phyloP scores from a whole-genome alignment of 2,797 vertebrate species.

The Aulostomus chinensis region DNA sequence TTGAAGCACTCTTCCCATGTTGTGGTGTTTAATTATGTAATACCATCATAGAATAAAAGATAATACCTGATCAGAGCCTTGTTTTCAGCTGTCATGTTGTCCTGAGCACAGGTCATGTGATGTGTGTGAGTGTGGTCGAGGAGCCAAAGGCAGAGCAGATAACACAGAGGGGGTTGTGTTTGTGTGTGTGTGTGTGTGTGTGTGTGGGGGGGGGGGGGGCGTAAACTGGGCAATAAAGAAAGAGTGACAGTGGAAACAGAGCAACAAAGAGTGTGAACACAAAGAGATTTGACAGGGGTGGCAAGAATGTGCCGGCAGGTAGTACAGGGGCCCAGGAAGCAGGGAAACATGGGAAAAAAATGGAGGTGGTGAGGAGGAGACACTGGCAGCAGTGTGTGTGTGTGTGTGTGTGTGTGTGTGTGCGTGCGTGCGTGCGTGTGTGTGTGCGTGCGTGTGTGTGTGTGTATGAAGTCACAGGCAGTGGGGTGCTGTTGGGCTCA shows the following conservation, averaged over 20 bases:
- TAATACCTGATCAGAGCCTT: no score
- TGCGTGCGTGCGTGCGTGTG: slow-evolving; percentile 29
- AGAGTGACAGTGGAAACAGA: slow-evolving; percentile 61
- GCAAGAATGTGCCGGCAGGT: slow-evolving; percentile 72
- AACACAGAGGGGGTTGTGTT: no score
- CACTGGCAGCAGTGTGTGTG: slow-evolving; percentile 44
- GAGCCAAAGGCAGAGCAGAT: slow-evolving; percentile 11
- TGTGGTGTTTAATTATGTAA: no score
- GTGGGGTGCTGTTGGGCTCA: slow-evolving; percentile 29
- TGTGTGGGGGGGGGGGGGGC: neutral
- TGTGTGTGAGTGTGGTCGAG: slow-evolving; percentile 13
- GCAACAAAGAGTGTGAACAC: slow-evolving; percentile 59
- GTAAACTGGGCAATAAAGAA: slow-evolving; percentile 40
- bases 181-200: no score
- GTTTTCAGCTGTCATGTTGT: no score
- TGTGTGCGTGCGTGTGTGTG: slow-evolving; percentile 20
- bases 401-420: no score
- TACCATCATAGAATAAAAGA: no score
- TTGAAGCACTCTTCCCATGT: no score
- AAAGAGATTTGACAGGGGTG: slow-evolving; percentile 52
- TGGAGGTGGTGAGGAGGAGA: slow-evolving; percentile 30
- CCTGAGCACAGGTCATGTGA: slow-evolving; percentile 11
- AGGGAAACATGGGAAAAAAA: slow-evolving; percentile 62
- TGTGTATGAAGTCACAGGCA: slow-evolving; percentile 17
- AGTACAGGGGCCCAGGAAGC: slow-evolving; percentile 69